Conservation (phyloP, 2,113 vertebrate species). For the Patagioenas fasciata region DNA sequence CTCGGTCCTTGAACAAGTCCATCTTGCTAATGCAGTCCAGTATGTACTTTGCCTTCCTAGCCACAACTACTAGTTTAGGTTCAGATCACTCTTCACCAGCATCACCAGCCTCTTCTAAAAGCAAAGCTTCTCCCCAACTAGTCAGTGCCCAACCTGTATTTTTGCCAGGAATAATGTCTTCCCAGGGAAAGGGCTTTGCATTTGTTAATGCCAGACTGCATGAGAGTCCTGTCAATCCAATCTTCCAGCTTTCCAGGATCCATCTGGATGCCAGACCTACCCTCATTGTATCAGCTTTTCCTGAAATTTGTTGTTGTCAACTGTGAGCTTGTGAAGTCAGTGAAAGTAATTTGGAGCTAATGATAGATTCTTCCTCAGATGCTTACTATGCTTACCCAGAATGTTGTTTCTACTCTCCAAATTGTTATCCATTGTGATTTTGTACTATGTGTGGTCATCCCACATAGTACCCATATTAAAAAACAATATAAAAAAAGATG, state of each 20-base stretch:
- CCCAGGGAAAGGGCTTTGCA: not conserved
- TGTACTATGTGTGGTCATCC: not conserved
- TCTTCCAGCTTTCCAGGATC: not conserved
- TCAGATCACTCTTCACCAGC: not conserved
- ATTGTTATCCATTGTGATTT: not conserved
- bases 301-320: not conserved
- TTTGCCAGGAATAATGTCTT: not conserved
- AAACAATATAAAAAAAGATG: rapidly evolving
- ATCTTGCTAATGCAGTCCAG: not conserved
- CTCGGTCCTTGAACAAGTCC: rapidly evolving
- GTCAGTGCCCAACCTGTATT: not conserved
- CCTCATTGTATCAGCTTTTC: not conserved
- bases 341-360: not conserved
- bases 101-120: not conserved
- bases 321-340: not conserved
- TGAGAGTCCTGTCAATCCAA: not conserved
- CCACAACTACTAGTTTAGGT: not conserved
- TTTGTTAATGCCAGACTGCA: not conserved
- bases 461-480: not conserved
- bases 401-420: not conserved
- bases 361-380: not conserved
- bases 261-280: not conserved
- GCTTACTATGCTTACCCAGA: not conserved
- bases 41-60: not conserved
- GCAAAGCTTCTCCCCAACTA: not conserved